Evolutionary conservation across 2,888 invertebrate genomes (phyloP).

Genomic region (Brachyopa scutellaris): DNA sequence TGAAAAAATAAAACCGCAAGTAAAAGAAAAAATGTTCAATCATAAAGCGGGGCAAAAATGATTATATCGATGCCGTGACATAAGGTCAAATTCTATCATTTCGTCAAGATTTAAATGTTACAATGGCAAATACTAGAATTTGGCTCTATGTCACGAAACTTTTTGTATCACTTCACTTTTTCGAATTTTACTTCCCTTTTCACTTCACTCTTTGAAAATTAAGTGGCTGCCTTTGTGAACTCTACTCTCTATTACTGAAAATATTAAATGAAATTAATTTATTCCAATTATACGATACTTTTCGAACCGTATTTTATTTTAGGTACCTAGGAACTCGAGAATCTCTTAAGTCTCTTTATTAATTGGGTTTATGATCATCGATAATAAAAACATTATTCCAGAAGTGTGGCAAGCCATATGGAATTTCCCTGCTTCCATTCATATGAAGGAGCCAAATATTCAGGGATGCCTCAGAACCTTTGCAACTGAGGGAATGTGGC

Average conservation of each 20-base stretch:
- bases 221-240: no score
- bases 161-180: no score
- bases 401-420: neutral
- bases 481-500: neutral
- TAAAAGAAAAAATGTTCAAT: no score
- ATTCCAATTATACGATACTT: neutral
- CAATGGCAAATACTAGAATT: no score
- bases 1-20: no score
- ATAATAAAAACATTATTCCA: neutral
- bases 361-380: neutral
- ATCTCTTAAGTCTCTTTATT: neutral
- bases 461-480: neutral
- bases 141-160: no score
- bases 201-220: no score
- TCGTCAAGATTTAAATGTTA: no score
- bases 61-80: no score
- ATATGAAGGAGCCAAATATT: neutral
- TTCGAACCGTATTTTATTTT: neutral
- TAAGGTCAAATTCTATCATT: no score
- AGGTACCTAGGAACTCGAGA: neutral
- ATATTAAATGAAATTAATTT: neutral
- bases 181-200: no score
- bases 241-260: neutral
- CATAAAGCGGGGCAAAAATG: no score
- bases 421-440: neutral